Percentiles rank a stretch among this genome's conserved stretches.
phyloP scores from a whole-genome alignment of 2,888 invertebrate species.

The Megastigmus dorsalis region DNA sequence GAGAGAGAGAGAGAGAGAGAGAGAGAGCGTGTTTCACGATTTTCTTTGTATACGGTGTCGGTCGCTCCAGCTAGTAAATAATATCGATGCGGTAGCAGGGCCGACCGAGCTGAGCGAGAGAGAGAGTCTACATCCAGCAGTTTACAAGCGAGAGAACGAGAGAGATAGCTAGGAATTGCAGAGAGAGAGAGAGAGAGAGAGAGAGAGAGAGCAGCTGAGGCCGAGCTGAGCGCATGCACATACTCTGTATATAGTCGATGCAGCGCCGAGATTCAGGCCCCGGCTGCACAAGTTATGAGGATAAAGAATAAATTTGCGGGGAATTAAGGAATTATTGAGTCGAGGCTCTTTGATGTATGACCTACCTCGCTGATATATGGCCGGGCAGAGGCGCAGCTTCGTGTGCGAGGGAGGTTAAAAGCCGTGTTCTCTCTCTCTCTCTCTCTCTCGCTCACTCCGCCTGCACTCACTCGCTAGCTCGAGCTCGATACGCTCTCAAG shows the following conservation, averaged over 20 bases:
- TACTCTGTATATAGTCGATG: too few relatives aligned
- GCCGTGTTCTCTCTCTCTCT: too few relatives aligned
- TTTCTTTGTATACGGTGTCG: constrained; percentile 30
- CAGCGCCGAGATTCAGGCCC: too few relatives aligned
- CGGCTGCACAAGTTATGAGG: too few relatives aligned
- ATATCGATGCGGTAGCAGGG: constrained; percentile 28
- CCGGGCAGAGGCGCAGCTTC: neutral
- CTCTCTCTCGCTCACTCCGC: too few relatives aligned
- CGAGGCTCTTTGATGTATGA: neutral
- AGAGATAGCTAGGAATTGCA: neutral
- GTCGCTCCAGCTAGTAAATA: constrained; percentile 39
- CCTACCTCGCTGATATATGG: constrained; percentile 26
- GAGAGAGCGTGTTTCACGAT: constrained; percentile 35
- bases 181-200: neutral
- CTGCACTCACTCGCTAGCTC: too few relatives aligned
- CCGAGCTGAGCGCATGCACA: too few relatives aligned
- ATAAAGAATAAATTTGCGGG: constrained; percentile 46
- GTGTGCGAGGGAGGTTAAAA: neutral
- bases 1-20: neutral
- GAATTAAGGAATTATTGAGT: constrained; percentile 50
- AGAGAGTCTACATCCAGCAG: too few relatives aligned
- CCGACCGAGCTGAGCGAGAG: too few relatives aligned
- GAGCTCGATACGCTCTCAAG: too few relatives aligned
- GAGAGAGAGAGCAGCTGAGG: neutral
- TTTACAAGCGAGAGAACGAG: neutral